Evolutionary conservation across 2,888 invertebrate genomes (phyloP).

Genomic region (Apocheima hispidaria): DNA sequence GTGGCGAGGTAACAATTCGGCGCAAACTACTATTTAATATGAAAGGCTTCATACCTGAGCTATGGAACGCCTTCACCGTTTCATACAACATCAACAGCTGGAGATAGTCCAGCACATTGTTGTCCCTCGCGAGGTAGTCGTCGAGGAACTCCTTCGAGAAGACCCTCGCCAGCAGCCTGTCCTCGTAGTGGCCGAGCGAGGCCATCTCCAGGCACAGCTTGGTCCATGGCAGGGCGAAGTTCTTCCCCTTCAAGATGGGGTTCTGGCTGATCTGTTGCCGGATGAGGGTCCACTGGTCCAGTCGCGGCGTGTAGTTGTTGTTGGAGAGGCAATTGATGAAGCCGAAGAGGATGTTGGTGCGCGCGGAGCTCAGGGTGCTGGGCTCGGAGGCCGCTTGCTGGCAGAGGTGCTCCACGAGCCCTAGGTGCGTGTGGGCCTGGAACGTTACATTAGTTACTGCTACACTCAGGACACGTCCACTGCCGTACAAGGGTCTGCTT

Average conservation of each 20-base stretch:
- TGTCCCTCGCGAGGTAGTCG: slow-evolving; percentile 64
- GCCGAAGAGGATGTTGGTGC: slow-evolving; percentile 73
- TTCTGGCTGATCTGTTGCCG: slow-evolving; percentile 71
- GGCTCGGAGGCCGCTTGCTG: slow-evolving; percentile 74
- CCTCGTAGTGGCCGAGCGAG: slow-evolving; percentile 86
- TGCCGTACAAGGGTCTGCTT: too few species aligned
- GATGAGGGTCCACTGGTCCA: slow-evolving; percentile 81
- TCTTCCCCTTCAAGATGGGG: slow-evolving; percentile 67
- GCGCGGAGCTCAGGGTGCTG: slow-evolving; percentile 65
- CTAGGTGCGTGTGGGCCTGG: slow-evolving; percentile 86
- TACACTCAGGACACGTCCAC: too few species aligned
- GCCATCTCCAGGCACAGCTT: slow-evolving; percentile 85
- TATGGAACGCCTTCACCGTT: slow-evolving; percentile 79
- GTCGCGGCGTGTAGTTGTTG: slow-evolving; percentile 86
- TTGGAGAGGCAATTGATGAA: slow-evolving; percentile 85
- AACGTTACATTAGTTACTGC: slow-evolving; percentile 40
- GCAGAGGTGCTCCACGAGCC: slow-evolving; percentile 86
- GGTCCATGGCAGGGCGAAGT: slow-evolving; percentile 78
- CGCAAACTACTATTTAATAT: background rate
- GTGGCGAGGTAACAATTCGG: background rate
- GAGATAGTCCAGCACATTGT: slow-evolving; percentile 75
- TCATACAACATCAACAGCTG: slow-evolving; percentile 85
- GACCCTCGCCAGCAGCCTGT: slow-evolving; percentile 79
- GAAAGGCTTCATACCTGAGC: slow-evolving; percentile 39
- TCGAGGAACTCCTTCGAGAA: slow-evolving; percentile 82